Conservation (phyloP, 2,888 invertebrate species). For the Hirtodrosophila histrioides region DNA sequence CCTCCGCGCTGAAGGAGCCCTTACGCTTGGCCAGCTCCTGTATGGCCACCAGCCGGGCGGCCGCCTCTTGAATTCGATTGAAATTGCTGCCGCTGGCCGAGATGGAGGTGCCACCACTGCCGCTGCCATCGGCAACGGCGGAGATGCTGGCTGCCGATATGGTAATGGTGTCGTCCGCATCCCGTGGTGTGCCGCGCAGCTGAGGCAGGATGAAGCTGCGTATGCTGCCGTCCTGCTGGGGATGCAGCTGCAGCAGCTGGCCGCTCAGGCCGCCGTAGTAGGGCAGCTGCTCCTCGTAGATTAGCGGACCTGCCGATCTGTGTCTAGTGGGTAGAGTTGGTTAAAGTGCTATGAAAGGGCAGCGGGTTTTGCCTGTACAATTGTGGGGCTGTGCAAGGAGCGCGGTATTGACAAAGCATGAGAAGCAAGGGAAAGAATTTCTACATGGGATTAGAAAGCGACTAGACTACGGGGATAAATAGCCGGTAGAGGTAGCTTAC, state of each 20-base stretch:
- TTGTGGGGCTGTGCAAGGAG: conserved; percentile 35
- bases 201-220: conserved; percentile 53
- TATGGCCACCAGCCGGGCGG: conserved; percentile 86
- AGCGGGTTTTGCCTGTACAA: conserved; percentile 39
- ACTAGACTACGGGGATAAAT: conserved; percentile 5
- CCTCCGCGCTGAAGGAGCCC: conserved; percentile 86
- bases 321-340: conserved; percentile 51
- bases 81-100: conserved; percentile 84
- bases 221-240: conserved; percentile 55
- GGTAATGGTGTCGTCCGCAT: conserved; percentile 81
- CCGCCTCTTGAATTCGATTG: conserved; percentile 86
- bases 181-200: conserved; percentile 40
- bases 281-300: conserved; percentile 83
- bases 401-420: conserved; percentile 42
- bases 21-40: conserved; percentile 87
- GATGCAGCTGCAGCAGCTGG: conserved; percentile 85
- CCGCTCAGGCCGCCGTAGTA: conserved; percentile 91
- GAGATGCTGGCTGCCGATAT: conserved; percentile 84
- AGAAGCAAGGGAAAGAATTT: conserved; percentile 19
- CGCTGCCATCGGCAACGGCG: conserved; percentile 41
- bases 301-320: conserved; percentile 54
- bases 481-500: conserved; percentile 27
- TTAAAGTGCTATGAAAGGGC: conserved; percentile 50
- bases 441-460: conserved; percentile 43
- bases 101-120: conserved; percentile 34